Evolutionary conservation across 2,888 invertebrate species (phyloP), one percentile per base, ranked within the genome.

Genomic region (Galerucella calmariensis): DNA sequence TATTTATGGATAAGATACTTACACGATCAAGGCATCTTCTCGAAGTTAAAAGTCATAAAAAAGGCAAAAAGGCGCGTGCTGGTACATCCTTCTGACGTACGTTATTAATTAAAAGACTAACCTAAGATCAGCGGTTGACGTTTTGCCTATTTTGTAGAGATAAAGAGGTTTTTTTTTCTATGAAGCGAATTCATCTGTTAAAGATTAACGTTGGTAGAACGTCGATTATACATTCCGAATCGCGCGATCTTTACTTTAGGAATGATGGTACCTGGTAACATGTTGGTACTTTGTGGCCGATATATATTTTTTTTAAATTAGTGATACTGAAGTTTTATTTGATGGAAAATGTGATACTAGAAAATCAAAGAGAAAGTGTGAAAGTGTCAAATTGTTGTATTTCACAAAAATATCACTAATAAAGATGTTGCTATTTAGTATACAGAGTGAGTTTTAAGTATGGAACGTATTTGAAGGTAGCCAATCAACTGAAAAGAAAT

Each of bases 1-100:
- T 69, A 61, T 69, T 69, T 69, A 69, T 69, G 69, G 69, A 62
- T 65, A 65, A 59, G 69, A 69, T 69, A 61, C 48, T 61, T 69
- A 61, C 69, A 69, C 61, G 69, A 69, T 69, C 61, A 51, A 69
- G 61, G 48, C 48, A 69, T 69, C 61, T 61, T 61, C 61, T 59
- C 59, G 44, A 68, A 27, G 59, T 68, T 48, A 61, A 69, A 56
- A 20, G 61, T 48, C 46, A 9, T 69, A 61, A 69, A 69, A 63
- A 58, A 58, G 10, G 27, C 41, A 44, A 65, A 65, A 65, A 65
- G 44, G 16, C 44, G 63, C 46, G 63, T 16, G 46, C 20, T 4
- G 41, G 20, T 16, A 63, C 44, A 41, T 44, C 44, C 16, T 46
- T 65, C 46, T 44, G 63, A 65, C 44, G 63, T 63, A 63, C 16